phyloP scores from a whole-genome alignment of 2,113 vertebrate genomes.

The Takifugu bimaculatus region DNA sequence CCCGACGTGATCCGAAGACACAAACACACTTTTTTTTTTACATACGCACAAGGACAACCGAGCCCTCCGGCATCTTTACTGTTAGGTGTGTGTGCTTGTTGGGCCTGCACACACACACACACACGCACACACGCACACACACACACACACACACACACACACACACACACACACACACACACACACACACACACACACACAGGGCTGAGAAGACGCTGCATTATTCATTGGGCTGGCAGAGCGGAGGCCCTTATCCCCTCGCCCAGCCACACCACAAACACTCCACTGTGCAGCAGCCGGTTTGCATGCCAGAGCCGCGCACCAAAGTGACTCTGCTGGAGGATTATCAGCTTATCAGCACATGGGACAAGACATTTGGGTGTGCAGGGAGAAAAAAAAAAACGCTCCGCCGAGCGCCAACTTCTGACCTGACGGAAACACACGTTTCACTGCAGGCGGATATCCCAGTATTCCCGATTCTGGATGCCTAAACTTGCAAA shows the following conservation, averaged over 20 bases:
- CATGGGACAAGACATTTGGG: constrained; percentile 38
- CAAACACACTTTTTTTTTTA: constrained; percentile 14
- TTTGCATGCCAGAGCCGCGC: constrained; percentile 57
- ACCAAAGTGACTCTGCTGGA: constrained; percentile 35
- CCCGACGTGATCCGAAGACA: neutral
- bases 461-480: no score
- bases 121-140: constrained; percentile 1
- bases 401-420: neutral
- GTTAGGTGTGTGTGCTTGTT: constrained; percentile 21
- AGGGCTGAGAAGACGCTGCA: constrained; percentile 68
- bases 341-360: constrained; percentile 55
- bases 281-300: constrained; percentile 44
- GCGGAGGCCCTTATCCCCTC: constrained; percentile 62
- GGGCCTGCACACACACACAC: no score
- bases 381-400: constrained; percentile 14
- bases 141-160: no score
- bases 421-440: neutral
- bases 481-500: no score
- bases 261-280: constrained; percentile 54
- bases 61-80: constrained; percentile 43
- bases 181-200: neutral
- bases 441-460: no score
- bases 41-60: constrained; percentile 13
- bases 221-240: constrained; percentile 72
- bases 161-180: constrained; percentile 4